phyloP scores from a whole-genome alignment of 2,888 invertebrate genomes.

The Siphonodentalium dalli region DNA sequence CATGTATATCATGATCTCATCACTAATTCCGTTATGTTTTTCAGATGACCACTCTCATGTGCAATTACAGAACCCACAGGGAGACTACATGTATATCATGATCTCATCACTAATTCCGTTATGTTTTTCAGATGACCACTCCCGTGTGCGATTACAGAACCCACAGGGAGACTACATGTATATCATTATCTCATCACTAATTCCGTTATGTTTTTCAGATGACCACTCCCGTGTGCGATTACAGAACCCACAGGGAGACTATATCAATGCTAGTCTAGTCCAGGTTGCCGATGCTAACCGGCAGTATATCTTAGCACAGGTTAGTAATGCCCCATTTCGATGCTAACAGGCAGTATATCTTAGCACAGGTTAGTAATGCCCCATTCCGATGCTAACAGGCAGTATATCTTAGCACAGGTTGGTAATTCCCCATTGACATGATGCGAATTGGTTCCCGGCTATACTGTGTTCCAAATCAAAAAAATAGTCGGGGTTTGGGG shows the following conservation, averaged over 20 bases:
- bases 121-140: conserved; percentile 77
- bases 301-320: conserved; percentile 85
- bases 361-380: conserved; percentile 71
- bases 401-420: no score
- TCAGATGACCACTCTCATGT: no score
- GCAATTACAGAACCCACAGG: no score
- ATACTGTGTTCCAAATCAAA: no score
- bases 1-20: no score
- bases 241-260: conserved; percentile 74
- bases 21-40: no score
- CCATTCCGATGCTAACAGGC: not conserved
- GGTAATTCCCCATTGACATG: no score
- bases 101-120: no score
- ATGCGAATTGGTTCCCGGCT: no score
- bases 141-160: conserved; percentile 77
- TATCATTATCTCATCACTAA: no score
- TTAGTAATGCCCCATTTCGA: conserved; percentile 25
- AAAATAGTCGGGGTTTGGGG: no score
- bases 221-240: conserved; percentile 90
- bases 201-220: conserved; percentile 66
- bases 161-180: conserved; percentile 76
- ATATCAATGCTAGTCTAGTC: conserved; percentile 94
- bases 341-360: conserved; percentile 79
- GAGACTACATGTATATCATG: no score
- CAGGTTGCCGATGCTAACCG: conserved; percentile 80